A percentile compares a stretch with the other conserved stretches of the same genome.
Conservation (phyloP, 2,113 vertebrate species). For the Eonycteris spelaea region DNA sequence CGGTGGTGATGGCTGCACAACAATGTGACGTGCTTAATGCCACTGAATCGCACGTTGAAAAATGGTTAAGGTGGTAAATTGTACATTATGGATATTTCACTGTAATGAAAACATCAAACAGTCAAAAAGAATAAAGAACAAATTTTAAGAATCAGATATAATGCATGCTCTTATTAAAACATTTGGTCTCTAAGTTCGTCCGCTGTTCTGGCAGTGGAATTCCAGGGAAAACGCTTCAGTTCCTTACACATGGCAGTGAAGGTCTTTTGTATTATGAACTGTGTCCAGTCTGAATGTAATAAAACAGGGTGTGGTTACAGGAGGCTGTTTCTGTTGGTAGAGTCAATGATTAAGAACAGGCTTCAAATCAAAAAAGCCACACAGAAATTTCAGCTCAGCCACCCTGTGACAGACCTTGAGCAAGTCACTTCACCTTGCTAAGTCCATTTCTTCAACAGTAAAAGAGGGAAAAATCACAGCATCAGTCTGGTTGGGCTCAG, state of each 20-base stretch:
- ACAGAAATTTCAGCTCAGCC: neutral
- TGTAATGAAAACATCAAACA: neutral
- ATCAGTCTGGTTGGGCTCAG: neutral
- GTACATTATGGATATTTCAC: neutral
- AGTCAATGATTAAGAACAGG: neutral
- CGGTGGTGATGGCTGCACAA: fast-evolving
- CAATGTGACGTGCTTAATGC: neutral
- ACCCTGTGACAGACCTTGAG: neutral
- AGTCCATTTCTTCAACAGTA: neutral
- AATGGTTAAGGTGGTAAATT: neutral
- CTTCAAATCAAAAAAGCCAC: neutral
- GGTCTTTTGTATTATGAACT: neutral
- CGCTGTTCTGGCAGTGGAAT: neutral
- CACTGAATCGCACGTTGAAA: neutral
- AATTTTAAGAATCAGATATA: neutral
- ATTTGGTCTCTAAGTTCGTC: neutral
- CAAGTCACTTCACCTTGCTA: neutral
- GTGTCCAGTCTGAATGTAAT: neutral
- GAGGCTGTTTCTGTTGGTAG: neutral
- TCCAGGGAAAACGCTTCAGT: neutral
- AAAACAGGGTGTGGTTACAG: neutral
- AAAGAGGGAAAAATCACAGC: neutral
- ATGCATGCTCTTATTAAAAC: neutral
- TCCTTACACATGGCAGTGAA: fast-evolving
- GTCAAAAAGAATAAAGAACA: neutral